These are phyloP conservation scores for Lampris megalopsis DNA, from an alignment of 2,113 vertebrate genomes.

Conservation along the genomic window DNA sequence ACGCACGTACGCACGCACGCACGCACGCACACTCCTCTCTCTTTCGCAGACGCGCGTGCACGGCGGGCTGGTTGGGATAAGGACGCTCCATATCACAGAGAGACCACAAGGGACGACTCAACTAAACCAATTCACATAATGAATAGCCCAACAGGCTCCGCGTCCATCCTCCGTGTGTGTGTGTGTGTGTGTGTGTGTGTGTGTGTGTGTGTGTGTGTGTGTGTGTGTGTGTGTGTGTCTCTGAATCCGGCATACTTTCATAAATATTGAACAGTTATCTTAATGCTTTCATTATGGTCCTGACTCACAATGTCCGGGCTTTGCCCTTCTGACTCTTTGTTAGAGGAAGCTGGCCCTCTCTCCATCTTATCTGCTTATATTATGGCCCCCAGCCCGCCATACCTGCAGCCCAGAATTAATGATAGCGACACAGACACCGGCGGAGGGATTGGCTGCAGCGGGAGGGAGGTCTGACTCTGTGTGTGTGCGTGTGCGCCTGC, in stretches of 20 bases:
- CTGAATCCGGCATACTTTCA: conserved; percentile 75
- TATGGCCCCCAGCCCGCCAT: conserved; percentile 63
- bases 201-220: conserved; percentile 28
- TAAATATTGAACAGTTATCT: conserved; percentile 88
- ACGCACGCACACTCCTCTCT: conserved; percentile 24
- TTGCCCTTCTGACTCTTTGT: conserved; percentile 81
- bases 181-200: conserved; percentile 13
- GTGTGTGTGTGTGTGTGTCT: conserved; percentile 25
- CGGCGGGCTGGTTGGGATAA: conserved; percentile 40
- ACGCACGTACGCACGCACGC: conserved; percentile 3
- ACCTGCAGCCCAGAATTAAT: conserved; percentile 74
- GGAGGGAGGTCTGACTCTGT: no score
- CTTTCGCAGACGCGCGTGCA: no score
- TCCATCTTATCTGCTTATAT: conserved; percentile 80
- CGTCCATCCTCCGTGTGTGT: neutral
- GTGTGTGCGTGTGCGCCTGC: conserved; percentile 23
- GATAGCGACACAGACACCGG: conserved; percentile 18
- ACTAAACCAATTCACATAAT: conserved; percentile 78
- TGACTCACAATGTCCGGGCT: conserved; percentile 76
- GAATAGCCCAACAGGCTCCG: conserved; percentile 68
- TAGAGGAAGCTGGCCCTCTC: conserved; percentile 67
- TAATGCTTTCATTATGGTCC: conserved; percentile 83
- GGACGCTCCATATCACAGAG: conserved; percentile 59
- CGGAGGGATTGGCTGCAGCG: no score
- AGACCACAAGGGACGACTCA: conserved; percentile 70